Percentiles rank a stretch among this genome's conserved stretches.
Evolutionary conservation across 1,140 invertebrate species (phyloP).

Genomic region (Andricus grossulariae): DNA sequence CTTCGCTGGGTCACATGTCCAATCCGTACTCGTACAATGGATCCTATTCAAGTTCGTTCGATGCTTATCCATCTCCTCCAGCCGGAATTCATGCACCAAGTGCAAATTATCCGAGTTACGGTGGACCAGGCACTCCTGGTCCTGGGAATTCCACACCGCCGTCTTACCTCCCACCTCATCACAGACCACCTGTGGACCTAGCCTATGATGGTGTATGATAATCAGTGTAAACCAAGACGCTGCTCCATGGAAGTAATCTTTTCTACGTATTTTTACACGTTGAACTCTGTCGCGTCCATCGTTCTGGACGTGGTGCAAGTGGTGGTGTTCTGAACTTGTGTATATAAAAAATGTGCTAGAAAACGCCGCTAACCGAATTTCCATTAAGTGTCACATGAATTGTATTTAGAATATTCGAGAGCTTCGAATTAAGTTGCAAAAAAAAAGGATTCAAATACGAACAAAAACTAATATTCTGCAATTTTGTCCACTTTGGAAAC

Average conservation of each 20-base stretch:
- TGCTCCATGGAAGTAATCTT: slow-evolving; percentile 37
- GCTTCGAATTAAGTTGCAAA: slow-evolving; percentile 10
- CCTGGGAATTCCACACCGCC: slow-evolving; percentile 67
- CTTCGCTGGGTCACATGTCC: slow-evolving; percentile 69
- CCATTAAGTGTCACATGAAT: background rate
- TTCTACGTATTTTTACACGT: slow-evolving; percentile 56
- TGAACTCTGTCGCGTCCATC: slow-evolving; percentile 43
- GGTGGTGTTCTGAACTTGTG: slow-evolving; percentile 19
- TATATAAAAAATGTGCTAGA: slow-evolving; percentile 17
- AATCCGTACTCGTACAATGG: slow-evolving; percentile 72
- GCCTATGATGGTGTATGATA: slow-evolving; percentile 75
- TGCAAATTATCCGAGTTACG: slow-evolving; percentile 70
- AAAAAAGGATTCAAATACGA: background rate
- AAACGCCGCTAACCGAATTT: slow-evolving; percentile 4
- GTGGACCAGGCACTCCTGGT: slow-evolving; percentile 58
- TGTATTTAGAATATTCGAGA: background rate
- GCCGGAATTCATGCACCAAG: slow-evolving; percentile 69
- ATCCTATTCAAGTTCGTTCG: slow-evolving; percentile 72
- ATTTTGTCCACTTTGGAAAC: background rate
- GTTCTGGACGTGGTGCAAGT: slow-evolving; percentile 40
- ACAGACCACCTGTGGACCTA: slow-evolving; percentile 72
- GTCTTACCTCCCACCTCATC: slow-evolving; percentile 70
- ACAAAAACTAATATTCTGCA: background rate
- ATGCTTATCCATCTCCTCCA: slow-evolving; percentile 69
- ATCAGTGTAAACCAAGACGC: slow-evolving; percentile 60